phyloP scores from a whole-genome alignment of 23 tunicate species.

The Ascidia mentula region DNA sequence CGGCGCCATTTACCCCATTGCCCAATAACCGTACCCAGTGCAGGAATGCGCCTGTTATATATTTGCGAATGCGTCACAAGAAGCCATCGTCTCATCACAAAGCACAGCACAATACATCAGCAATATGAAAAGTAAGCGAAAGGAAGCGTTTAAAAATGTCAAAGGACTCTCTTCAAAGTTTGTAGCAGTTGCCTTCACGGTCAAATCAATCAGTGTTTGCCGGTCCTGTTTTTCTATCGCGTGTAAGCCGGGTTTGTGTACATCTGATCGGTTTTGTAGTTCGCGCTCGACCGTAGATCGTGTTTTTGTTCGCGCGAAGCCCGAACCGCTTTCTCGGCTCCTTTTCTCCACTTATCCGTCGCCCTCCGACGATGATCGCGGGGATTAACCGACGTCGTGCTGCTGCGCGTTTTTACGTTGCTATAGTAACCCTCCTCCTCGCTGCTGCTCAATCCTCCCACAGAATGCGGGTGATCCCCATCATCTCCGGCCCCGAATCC shows the following conservation, averaged over 20 bases:
- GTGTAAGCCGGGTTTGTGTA: background rate
- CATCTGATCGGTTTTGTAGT: background rate
- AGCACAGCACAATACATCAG: background rate
- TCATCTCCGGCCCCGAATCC: background rate
- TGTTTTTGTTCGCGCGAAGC: background rate
- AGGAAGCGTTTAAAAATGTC: background rate
- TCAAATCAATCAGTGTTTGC: background rate
- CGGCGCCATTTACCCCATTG: background rate
- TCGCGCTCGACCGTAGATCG: background rate
- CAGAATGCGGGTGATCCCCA: background rate
- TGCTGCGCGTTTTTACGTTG: background rate
- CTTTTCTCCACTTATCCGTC: background rate
- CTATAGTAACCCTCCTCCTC: slow-evolving; percentile 9
- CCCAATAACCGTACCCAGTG: background rate
- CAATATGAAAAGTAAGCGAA: background rate
- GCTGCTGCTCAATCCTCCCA: background rate
- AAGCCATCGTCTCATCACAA: background rate
- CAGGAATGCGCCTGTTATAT: slow-evolving; percentile 6
- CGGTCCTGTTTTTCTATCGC: background rate
- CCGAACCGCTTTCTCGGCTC: background rate
- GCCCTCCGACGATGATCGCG: background rate
- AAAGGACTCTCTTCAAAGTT: background rate
- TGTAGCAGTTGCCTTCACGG: background rate
- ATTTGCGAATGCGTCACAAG: background rate
- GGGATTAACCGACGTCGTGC: background rate